Base-by-base conservation (phyloP, 2,888 invertebrate species). In the Drosophila anomelani region DNA sequence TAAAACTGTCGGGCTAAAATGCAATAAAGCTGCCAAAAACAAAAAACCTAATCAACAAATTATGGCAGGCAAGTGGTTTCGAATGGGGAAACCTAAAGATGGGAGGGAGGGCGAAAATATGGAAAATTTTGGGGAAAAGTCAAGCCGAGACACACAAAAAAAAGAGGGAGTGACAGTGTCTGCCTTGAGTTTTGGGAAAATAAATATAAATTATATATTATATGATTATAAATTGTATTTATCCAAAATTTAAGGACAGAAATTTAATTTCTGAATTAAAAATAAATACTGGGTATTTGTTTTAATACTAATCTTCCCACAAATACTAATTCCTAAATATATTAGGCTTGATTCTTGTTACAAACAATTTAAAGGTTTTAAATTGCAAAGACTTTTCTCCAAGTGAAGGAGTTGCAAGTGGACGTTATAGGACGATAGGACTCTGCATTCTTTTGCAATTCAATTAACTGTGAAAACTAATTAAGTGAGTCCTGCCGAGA, bases 391-490 rank as follows among this genome's bases (percentile, higher is more conserved):
- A 8, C 8, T 34, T 51, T 51, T 53, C 23, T 51, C 9, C 1
- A 36, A 13, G 32, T 23, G 55, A 13, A 12, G 17, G 7, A 12
- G 38, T 15, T 9, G 29, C 12, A 8, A 29, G 26, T 34, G 34
- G 20, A 26, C 39, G n/a, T 9, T 39, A 15, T 26, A 29, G 41
- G 15, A 20, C n/a, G 8, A 26, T 20, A 13, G 43, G 20, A 12
- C 67, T 67, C 53, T 71, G 79, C 66, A 72, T 73, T 67, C 75
- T 72, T 54, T 77, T 80, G 78, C 85, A 88, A 89, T 88, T 88
- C 87, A 89, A 87, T 88, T 90, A 88, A 88, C 79, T 88, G 89
- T 86, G 78, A 88, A 89, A 88, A 87, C 87, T 90, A 89, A 88
- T 88, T 88, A 88, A 88, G 86, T 82, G 77, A 76, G 79, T 78